A percentile compares a stretch with the other conserved stretches of the same genome.
These are phyloP conservation scores for Oncorhynchus clarkii DNA, from an alignment of 2,113 vertebrate species.

Conservation along the genomic window DNA sequence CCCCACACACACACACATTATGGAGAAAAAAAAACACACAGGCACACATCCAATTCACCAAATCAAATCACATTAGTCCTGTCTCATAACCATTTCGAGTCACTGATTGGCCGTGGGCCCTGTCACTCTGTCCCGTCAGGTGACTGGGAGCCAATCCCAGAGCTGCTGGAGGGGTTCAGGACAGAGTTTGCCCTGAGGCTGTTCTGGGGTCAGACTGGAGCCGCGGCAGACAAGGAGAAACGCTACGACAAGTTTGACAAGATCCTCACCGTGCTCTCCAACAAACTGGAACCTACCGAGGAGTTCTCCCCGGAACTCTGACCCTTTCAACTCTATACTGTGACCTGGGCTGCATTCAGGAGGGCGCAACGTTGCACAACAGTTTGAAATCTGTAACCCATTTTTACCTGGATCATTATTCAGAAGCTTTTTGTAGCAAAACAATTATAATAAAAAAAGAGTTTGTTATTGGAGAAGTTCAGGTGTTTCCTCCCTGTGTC, in stretches of 20 bases:
- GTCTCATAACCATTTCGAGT: background rate
- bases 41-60: background rate
- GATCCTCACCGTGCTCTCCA: slow-evolving; percentile 78
- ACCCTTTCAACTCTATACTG: slow-evolving; percentile 5
- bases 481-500: no score
- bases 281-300: slow-evolving; percentile 77
- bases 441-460: no score
- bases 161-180: slow-evolving; percentile 79
- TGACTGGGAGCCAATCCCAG: slow-evolving; percentile 72
- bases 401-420: no score
- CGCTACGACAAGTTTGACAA: slow-evolving; percentile 81
- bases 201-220: slow-evolving; percentile 81
- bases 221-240: slow-evolving; percentile 46
- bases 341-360: background rate
- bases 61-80: background rate
- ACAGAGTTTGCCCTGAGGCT: slow-evolving; percentile 80
- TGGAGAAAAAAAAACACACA: no score
- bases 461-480: no score
- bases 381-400: no score
- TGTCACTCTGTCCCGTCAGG: slow-evolving; percentile 17
- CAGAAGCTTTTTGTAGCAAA: no score
- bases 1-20: no score
- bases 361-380: no score
- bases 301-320: slow-evolving; percentile 22
- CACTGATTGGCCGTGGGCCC: slow-evolving; percentile 16